phyloP scores from a whole-genome alignment of 1,140 invertebrate species.

The Aphaenogaster floridana region DNA sequence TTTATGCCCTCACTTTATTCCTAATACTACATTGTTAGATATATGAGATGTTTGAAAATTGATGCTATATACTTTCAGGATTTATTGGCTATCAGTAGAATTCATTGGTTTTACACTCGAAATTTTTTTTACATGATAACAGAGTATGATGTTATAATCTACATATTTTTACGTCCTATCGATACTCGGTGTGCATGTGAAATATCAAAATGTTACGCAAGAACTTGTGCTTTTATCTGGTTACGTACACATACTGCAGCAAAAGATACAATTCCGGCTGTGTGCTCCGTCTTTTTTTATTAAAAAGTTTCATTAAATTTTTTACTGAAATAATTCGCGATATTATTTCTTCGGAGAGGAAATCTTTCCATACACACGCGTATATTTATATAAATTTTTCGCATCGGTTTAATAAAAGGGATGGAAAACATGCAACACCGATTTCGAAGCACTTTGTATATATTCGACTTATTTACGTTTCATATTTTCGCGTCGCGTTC shows the following conservation, averaged over 20 bases:
- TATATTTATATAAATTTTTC: background rate
- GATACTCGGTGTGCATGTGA: background rate
- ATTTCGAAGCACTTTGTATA: background rate
- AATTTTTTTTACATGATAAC: background rate
- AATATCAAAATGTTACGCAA: background rate
- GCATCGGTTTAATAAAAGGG: background rate
- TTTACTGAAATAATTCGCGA: constrained; percentile 8
- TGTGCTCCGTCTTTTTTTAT: background rate
- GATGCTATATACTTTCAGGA: background rate
- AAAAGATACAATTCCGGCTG: background rate
- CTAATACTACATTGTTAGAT: background rate
- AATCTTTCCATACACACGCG: too few species aligned
- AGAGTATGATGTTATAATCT: background rate
- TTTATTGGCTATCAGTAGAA: background rate
- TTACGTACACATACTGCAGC: background rate
- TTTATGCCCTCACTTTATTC: background rate
- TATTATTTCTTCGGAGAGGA: background rate
- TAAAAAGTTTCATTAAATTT: background rate
- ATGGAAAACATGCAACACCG: background rate
- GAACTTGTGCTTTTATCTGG: background rate
- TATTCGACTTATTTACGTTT: constrained; percentile 21
- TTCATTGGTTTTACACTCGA: background rate
- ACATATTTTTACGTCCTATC: background rate
- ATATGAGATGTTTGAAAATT: background rate
- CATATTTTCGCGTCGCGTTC: background rate